These are phyloP conservation scores for Pyrrhia umbra DNA, from an alignment of 2,888 invertebrate species.

Conservation along the genomic window DNA sequence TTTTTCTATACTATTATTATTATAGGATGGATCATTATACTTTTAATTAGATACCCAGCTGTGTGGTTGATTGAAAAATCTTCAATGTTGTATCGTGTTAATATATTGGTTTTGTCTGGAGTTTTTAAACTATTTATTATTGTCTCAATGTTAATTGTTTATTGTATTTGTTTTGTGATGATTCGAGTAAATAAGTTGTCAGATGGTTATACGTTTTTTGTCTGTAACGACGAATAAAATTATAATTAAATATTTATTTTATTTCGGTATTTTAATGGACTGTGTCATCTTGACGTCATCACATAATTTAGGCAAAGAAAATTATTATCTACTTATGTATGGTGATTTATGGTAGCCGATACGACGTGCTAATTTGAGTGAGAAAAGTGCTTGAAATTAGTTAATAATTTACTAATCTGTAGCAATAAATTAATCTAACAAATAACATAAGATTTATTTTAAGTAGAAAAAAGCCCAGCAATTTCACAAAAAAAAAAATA, in stretches of 20 bases:
- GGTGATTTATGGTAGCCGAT: too few relatives aligned
- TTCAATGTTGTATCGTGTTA: slow-evolving; percentile 67
- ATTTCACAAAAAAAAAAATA: slow-evolving; percentile 9
- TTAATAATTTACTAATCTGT: too few relatives aligned
- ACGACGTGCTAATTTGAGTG: too few relatives aligned
- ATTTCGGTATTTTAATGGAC: background rate
- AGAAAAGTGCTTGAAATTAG: too few relatives aligned
- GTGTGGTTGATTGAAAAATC: slow-evolving; percentile 84
- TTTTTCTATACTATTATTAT: slow-evolving; percentile 41
- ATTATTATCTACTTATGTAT: too few relatives aligned
- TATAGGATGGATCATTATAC: slow-evolving; percentile 76
- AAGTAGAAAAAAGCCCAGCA: background rate
- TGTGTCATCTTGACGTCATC: background rate
- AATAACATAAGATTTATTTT: background rate
- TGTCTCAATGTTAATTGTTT: slow-evolving; percentile 49
- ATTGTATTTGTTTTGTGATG: slow-evolving; percentile 42
- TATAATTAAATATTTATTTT: background rate
- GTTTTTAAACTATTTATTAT: slow-evolving; percentile 55
- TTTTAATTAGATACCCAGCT: slow-evolving; percentile 82
- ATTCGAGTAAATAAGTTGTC: slow-evolving; percentile 44
- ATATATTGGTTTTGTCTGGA: slow-evolving; percentile 63
- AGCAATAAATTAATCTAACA: background rate
- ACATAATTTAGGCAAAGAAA: too few relatives aligned
- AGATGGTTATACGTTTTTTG: slow-evolving; percentile 16
- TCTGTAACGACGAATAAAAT: background rate